Base-by-base conservation (phyloP, 2,113 vertebrate genomes). In the Danionella cerebrum region DNA sequence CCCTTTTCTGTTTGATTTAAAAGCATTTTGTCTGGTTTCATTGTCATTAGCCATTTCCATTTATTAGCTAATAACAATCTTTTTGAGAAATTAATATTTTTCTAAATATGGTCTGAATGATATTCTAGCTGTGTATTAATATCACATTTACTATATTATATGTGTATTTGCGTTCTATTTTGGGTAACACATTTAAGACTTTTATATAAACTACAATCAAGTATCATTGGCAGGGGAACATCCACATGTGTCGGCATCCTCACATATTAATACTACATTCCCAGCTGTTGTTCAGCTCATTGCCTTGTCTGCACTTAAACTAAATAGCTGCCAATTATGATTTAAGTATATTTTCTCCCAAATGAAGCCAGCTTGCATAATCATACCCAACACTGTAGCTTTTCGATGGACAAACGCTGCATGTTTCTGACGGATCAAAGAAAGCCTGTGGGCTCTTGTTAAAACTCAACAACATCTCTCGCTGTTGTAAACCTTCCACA, bases 391-490 rank as follows among this genome's bases (percentile, higher is more conserved):
- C 74, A 52, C 9, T 3, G 67, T 36, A 9, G 65, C 67, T 76
- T 77, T 60, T 31, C 47, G 24, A 51, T 39, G 65, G 75, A 80
- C 82, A 84, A 75, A 57, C 79, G 78, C 80, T 71, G 51, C 65
- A 64, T 80, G 79, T 80, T 81, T 70, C 80, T 79, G 72, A 84
- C 81, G 85, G 81, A 83, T 85, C 84, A 84, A 75, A 80, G 77
- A 79, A 84, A 80, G 71, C 80, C 82, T 47, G 44, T 60, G 82
- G 82, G 75, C 48, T 21, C 83, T 84, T 42, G 50, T 86, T 81
- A 86, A 87, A 84, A 82, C 54, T 72, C 82, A 82, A 82, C 77
- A 74, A 82, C 83, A 83, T 83, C 75, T 81, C 80, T 81, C 68
- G 73, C 81, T 12, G 27, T 69, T 70, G 69, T 74, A 67, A 60